Conservation (phyloP, 2,888 invertebrate species). For the Morpho helenor region DNA sequence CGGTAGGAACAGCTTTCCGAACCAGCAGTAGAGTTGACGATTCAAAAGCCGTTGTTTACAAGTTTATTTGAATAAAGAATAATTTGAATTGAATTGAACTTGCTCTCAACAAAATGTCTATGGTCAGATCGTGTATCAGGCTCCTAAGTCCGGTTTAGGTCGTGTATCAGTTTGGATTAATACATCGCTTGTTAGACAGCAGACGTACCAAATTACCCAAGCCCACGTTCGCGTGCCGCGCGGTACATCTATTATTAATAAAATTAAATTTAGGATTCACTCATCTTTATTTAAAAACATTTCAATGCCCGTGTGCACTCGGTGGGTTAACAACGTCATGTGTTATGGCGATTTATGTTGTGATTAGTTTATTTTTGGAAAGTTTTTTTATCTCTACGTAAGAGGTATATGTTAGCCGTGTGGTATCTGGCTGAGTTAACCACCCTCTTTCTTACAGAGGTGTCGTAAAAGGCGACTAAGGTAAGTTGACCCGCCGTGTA, state of each 20-base stretch:
- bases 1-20: too few species aligned
- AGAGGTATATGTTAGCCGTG: neutral
- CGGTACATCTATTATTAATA: conserved; percentile 36
- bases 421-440: too few species aligned
- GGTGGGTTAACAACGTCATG: conserved; percentile 24
- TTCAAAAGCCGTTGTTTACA: too few species aligned
- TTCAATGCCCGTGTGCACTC: conserved; percentile 38
- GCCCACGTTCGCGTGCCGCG: conserved; percentile 34
- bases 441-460: too few species aligned
- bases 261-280: conserved; percentile 40
- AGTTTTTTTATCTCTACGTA: neutral
- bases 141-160: too few species aligned
- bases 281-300: conserved; percentile 42
- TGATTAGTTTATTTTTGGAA: conserved; percentile 12
- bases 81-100: too few species aligned
- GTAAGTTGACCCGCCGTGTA: too few species aligned
- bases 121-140: too few species aligned
- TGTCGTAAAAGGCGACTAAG: too few species aligned
- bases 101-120: too few species aligned
- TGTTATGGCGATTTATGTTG: conserved; percentile 24
- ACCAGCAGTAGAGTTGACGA: too few species aligned
- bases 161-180: neutral
- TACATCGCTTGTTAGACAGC: neutral
- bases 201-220: conserved; percentile 20
- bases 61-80: too few species aligned